Conservation (phyloP, 2,797 vertebrate genomes). For the Momotus momota region DNA sequence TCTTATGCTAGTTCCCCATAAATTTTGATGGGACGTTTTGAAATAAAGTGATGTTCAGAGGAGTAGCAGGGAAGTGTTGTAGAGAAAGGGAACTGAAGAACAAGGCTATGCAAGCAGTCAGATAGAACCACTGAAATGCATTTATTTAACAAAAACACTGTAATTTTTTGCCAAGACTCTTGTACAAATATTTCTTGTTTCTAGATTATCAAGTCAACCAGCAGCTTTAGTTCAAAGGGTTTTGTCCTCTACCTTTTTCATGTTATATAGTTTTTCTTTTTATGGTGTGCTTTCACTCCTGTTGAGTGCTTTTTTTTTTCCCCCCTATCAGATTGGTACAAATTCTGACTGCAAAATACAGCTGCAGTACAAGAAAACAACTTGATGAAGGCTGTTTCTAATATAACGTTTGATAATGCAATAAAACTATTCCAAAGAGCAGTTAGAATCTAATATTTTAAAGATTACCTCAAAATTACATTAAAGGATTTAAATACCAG, state of each 20-base stretch:
- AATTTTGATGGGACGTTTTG: background rate
- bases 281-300: background rate
- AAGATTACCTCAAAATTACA: background rate
- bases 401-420: background rate
- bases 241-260: no score
- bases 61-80: background rate
- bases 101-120: background rate
- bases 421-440: background rate
- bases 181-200: background rate
- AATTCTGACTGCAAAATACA: background rate
- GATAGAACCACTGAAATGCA: background rate
- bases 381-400: background rate
- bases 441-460: background rate
- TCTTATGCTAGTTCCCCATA: background rate
- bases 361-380: background rate
- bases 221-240: no score
- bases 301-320: background rate
- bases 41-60: background rate
- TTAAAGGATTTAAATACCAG: background rate
- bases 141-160: background rate
- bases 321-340: background rate
- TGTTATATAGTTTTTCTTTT: background rate
- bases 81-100: background rate
- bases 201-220: background rate
- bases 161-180: background rate